Base-by-base conservation (phyloP, 2,888 invertebrate genomes). In the Leptopilina myrica region DNA sequence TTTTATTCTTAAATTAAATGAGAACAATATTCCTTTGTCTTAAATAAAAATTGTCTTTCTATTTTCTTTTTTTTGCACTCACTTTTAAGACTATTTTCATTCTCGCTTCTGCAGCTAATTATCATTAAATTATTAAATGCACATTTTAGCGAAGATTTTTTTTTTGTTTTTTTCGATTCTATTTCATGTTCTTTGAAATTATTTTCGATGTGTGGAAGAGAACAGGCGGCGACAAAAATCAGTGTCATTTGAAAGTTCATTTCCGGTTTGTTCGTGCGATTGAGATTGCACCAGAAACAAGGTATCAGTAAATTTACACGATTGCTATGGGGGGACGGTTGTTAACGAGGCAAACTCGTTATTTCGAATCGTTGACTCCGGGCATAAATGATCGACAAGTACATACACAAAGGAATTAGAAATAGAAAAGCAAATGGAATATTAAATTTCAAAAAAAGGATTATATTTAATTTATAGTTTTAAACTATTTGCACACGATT, bases 301-400 rank as follows among this genome's bases (percentile, higher is more conserved):
- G 56, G 56, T 73, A 56, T 73, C 73, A 56, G 73, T 56, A 40
- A 73, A 73, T 73, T 56, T 56, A 73, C 73, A 73, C 15, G 73
- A 33, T 56, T 56, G 73, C 53, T 33, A 56, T 8, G 20, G 20
- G 20, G 20, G n/a, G 56, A 73, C 14, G 26, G 69, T 53, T 33
- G 33, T 73, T 56, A 40, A 73, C 33, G 73, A 73, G 49, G n/a
- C 56, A 73, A 53, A 73, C 56, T 73, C 73, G 73, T 59, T 73
- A 73, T 73, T 73, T n/a, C 73, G 15, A 73, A n/a, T 8, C 26
- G 73, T 73, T 73, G 53, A 56, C n/a, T 73, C 56, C 9, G 8
- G 56, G 2, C 73, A 73, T 56, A n/a, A 56, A 73, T 73, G 73
- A 73, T 73, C 26, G 56, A 33, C 9, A 49, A n/a, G 53, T 14